Base-by-base conservation (phyloP, 2,888 invertebrate species). In the Odontocolon sp. region DNA sequence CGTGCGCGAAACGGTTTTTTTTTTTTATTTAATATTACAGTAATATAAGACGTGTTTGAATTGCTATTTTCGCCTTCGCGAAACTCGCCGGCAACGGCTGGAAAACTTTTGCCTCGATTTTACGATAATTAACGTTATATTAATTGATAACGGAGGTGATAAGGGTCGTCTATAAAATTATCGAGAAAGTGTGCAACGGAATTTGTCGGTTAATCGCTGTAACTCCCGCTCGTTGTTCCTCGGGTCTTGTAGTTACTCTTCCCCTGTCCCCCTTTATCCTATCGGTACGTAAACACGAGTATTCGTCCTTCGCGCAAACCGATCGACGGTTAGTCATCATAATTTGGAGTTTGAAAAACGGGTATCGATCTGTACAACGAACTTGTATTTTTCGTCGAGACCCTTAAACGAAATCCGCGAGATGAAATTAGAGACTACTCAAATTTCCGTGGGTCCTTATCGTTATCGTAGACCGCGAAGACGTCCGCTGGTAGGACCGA, bases 401-500 rank as follows among this genome's bases (percentile, higher is more conserved):
- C 1, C 8, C 9, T 26, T 21, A 45, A 9, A 6, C 28, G 28
- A 42, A 54, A 63, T 26, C 16, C 14, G 38, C 45, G 78, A 78
- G 36, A 87, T 87, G 87, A 87, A 83, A 47, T 66, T 85, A 57
- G 80, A 83, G 2, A 69, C 63, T 52, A 54, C 42, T 16, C 61
- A 80, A 33, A 75, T 71, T 36, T 66, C 81, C 28, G 33, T 68
- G 16, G 80, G 80, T 54, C 83, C 85, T 52, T 83, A 83, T 80
- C 87, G 87, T 78, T 84, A 86, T 69, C 86, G 87, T 16, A 83
- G 88, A 64, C 82, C 84, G 11, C 81, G 87, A 14, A 85, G 84
- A 73, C 87, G 86, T 84, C 86, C 88, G 47, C 82, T 88, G 75
- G 85, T 87, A 77, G 89, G 88, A 56, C 88, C 88, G 1, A 90